A percentile compares a stretch with the other conserved stretches of the same genome.
Conservation (phyloP, 2,888 invertebrate genomes). For the Busseola fusca region DNA sequence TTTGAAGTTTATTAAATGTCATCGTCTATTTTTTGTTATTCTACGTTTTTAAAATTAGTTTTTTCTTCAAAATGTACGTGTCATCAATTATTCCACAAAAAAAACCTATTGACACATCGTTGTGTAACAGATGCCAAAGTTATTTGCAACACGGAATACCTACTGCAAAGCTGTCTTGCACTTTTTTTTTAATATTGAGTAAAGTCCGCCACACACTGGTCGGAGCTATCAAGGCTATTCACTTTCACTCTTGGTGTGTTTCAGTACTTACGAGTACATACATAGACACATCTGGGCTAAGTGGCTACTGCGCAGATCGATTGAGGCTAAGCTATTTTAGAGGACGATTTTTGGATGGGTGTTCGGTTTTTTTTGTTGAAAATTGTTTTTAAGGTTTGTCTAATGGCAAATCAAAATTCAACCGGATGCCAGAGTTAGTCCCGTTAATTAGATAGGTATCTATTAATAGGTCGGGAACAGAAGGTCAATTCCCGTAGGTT, state of each 20-base stretch:
- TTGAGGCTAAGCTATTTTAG: slow-evolving; percentile 12
- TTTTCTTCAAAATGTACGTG: not conserved
- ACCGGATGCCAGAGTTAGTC: not conserved
- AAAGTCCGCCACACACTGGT: slow-evolving; percentile 30
- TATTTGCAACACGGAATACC: slow-evolving; percentile 35
- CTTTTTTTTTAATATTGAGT: slow-evolving; percentile 49
- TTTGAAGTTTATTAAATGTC: not conserved
- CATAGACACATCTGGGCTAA: slow-evolving; percentile 35
- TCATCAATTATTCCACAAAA: not conserved
- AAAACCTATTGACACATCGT: slow-evolving; percentile 11
- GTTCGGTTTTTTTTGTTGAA: not conserved
- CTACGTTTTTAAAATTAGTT: not conserved
- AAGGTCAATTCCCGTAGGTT: not conserved
- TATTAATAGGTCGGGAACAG: not conserved
- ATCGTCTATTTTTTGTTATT: not conserved
- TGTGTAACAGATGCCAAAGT: slow-evolving; percentile 32
- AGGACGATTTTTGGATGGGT: slow-evolving; percentile 6
- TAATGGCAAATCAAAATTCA: not conserved
- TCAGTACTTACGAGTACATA: slow-evolving; percentile 31
- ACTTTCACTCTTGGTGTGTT: slow-evolving; percentile 53
- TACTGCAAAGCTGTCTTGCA: not conserved
- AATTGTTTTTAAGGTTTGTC: not conserved
- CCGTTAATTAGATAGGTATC: too few species aligned
- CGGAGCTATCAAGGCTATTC: slow-evolving; percentile 47
- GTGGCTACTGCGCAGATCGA: slow-evolving; percentile 13